Base-by-base conservation (phyloP, 2,113 vertebrate species). In the Catagonus wagneri region DNA sequence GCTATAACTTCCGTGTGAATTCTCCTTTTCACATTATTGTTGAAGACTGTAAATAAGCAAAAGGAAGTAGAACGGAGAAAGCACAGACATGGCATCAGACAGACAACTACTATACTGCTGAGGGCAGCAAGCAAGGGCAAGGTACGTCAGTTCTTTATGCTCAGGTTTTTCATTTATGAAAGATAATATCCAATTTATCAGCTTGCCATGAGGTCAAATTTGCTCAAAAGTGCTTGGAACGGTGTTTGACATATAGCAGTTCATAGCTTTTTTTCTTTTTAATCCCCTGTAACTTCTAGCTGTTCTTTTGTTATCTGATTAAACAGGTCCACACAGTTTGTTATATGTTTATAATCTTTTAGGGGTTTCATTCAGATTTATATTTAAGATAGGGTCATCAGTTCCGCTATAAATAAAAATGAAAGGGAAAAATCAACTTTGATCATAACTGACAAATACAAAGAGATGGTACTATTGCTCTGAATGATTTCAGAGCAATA, bases 361-460 rank as follows among this genome's bases (percentile, higher is more conserved):
- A 74, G 86, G 9, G 0, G 0, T n/a, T 90, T 68, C 52, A 58
- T 36, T 78, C 63, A 54, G 6, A 83, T 71, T 78, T 85, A 72
- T 52, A 75, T 80, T 94, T 89, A 94, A 81, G 17, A 29, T 65
- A 56, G 0, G 0, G 6, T 8, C 68, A 8, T 39, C 19, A 93
- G 34, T 27, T 85, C 13, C 72, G 3, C 4, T 81, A 0, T 76
- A 93, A 66, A 39, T 32, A 91, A 91, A 85, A 27, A 7, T 20
- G 4, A 89, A 84, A 89, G 44, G 19, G 11, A 84, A 96, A 94
- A 63, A 69, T 83, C 8, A 92, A 88, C n/a, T 80, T 61, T 87
- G 13, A 58, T 60, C 34, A 78, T 25, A 27, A 69, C 11, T 3
- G 52, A 89, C 6, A 68, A 89, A 86, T 7, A 81, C 22, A 89